Evolutionary conservation across 2,888 invertebrate genomes (phyloP).

Genomic region (Parnassius glacialis): DNA sequence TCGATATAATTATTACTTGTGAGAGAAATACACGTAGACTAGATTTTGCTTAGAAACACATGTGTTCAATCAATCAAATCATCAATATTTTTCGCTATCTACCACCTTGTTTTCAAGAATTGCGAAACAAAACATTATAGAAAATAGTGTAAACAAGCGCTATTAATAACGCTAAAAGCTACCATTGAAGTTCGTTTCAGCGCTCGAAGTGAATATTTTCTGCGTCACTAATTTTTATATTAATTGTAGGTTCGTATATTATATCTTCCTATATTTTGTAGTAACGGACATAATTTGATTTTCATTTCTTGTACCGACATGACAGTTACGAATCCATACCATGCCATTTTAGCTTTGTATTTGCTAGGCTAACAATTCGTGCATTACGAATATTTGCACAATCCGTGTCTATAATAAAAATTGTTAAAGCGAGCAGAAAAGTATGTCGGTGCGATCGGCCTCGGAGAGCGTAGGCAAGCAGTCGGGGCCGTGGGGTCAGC

Average conservation of each 20-base stretch:
- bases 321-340: no score
- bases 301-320: no score
- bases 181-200: slow-evolving; percentile 11
- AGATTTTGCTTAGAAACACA: no score
- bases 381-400: slow-evolving; percentile 22
- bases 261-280: no score
- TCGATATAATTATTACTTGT: slow-evolving; percentile 7
- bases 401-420: slow-evolving; percentile 26
- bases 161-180: slow-evolving; percentile 15
- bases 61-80: no score
- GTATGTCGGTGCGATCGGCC: slow-evolving; percentile 50
- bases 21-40: neutral
- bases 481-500: slow-evolving; percentile 73
- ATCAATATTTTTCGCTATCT: neutral
- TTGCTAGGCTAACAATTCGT: slow-evolving; percentile 1
- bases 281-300: no score
- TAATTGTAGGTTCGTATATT: neutral
- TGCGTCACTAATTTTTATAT: neutral
- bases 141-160: slow-evolving; percentile 18
- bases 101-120: slow-evolving; percentile 8
- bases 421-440: slow-evolving; percentile 47
- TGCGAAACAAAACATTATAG: slow-evolving; percentile 13
- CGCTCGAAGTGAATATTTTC: slow-evolving; percentile 8
- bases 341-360: neutral
- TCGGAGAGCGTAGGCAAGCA: slow-evolving; percentile 48